These are phyloP conservation scores for Drosophila anomalata DNA, from an alignment of 2,888 invertebrate genomes.

Conservation along the genomic window DNA sequence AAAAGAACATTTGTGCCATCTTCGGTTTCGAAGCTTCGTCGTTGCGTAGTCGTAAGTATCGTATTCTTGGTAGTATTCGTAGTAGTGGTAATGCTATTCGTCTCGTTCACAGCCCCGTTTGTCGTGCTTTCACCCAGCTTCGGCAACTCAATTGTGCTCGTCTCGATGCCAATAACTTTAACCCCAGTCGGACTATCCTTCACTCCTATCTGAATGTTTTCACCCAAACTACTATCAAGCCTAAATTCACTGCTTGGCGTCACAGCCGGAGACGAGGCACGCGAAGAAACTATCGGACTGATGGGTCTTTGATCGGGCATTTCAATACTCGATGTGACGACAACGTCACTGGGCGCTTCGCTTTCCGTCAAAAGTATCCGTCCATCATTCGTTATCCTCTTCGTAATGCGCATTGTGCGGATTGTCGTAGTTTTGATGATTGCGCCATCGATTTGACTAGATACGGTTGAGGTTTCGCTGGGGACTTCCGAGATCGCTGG, in stretches of 20 bases:
- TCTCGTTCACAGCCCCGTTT: slow-evolving; percentile 45
- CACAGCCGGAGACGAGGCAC: slow-evolving; percentile 40
- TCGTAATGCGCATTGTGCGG: slow-evolving; percentile 80
- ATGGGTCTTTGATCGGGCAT: slow-evolving; percentile 71
- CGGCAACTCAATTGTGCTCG: slow-evolving; percentile 54
- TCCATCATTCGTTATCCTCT: slow-evolving; percentile 79
- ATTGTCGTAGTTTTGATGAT: slow-evolving; percentile 82
- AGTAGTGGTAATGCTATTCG: slow-evolving; percentile 60
- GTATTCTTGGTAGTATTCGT: slow-evolving; percentile 75
- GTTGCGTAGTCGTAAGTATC: slow-evolving; percentile 75
- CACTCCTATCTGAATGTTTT: slow-evolving; percentile 58
- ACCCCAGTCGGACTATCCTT: slow-evolving; percentile 61
- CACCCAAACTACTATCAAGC: slow-evolving; percentile 53
- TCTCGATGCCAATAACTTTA: slow-evolving; percentile 75
- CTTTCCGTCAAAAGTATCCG: slow-evolving; percentile 74
- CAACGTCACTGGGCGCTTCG: slow-evolving; percentile 74
- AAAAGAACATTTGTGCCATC: slow-evolving; percentile 80
- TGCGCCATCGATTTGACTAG: slow-evolving; percentile 75
- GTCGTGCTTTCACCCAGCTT: slow-evolving; percentile 33
- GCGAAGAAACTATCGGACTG: slow-evolving; percentile 57
- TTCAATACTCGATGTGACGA: slow-evolving; percentile 78
- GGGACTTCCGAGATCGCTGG: slow-evolving; percentile 66
- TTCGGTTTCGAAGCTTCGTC: slow-evolving; percentile 78
- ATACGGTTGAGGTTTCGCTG: slow-evolving; percentile 68
- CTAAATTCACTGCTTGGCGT: slow-evolving; percentile 46